These are phyloP conservation scores for Palythoa caribaeorum DNA, from an alignment of 92 coral and sea anemone genomes.

Conservation along the genomic window DNA sequence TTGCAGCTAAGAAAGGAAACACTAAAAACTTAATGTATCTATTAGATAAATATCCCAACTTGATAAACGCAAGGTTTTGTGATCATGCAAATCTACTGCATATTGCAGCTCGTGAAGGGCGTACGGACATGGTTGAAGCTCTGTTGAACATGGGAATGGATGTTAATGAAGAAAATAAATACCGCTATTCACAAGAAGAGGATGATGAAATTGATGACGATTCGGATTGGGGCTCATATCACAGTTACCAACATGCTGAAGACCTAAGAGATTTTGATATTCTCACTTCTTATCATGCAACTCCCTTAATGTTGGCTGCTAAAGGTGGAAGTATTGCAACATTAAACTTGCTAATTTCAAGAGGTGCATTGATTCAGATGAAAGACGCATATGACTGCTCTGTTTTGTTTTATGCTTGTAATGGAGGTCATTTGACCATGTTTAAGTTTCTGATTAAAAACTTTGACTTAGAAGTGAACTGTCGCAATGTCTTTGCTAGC, in stretches of 20 bases:
- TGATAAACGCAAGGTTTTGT: background rate
- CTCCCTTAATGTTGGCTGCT: conserved; percentile 11
- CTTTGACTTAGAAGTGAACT: background rate
- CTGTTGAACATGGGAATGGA: conserved; percentile 15
- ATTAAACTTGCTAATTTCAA: conserved; percentile 1
- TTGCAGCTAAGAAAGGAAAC: conserved; percentile 32
- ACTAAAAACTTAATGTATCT: conserved; percentile 17
- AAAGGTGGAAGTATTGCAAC: conserved; percentile 17
- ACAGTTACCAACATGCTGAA: background rate
- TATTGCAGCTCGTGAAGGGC: conserved; percentile 23
- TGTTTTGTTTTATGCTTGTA: conserved; percentile 33
- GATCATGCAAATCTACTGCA: background rate
- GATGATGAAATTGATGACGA: background rate
- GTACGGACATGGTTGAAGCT: conserved; percentile 2
- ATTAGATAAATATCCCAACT: conserved; percentile 16
- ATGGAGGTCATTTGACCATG: conserved; percentile 21
- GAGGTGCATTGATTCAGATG: conserved; percentile 6
- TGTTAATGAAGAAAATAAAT: background rate
- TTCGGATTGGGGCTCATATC: background rate
- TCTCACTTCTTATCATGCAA: background rate
- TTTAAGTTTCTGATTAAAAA: background rate
- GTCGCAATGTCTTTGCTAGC: background rate
- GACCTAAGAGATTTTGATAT: background rate
- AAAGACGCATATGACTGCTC: background rate
- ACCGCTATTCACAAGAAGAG: background rate